Base-by-base conservation (phyloP, 2,888 invertebrate species). In the Terebella lapidaria region DNA sequence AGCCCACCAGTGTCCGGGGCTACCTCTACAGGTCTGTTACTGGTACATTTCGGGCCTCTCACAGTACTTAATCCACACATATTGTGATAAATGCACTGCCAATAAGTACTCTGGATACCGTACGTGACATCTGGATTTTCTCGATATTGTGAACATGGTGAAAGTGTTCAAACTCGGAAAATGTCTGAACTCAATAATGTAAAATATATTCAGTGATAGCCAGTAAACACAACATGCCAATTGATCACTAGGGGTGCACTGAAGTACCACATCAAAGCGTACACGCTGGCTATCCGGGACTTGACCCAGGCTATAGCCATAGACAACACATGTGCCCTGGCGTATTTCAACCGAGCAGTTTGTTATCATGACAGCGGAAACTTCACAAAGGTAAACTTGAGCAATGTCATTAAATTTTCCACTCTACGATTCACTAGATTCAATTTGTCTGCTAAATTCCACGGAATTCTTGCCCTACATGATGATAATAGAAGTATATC, bases 11-110 rank as follows among this genome's bases (percentile, higher is more conserved):
- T 69, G 74, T 80, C 28, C 67, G 81, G 42, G 74, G 76, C 18
- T 80, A 74, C 63, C 66, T 81, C n/a, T 81, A 81, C 68, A 76
- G 79, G 79, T 78, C 61, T 53, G n/a, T n/a, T n/a, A n/a, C n/a
- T n/a, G n/a, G 54, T 25, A 18, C 4, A 20, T 55, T 25, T 10
- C 5, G 5, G 22, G 5, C 5, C 10, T 27, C n/a, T 26, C 10
- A 51, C 24, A 53, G 10, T 10, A 18, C 42, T 56, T 27, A 35
- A n/a, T n/a, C n/a, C n/a, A n/a, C n/a, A n/a, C n/a, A n/a, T n/a
- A n/a, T n/a, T n/a, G n/a, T n/a, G n/a, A n/a, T n/a, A n/a, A n/a
- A n/a, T n/a, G n/a, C n/a, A n/a, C n/a, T n/a, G n/a, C n/a, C n/a
- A n/a, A n/a, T n/a, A n/a, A n/a, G n/a, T n/a, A n/a, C n/a, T n/a